Evolutionary conservation across 1,140 invertebrate species (phyloP), one percentile per base, ranked within the genome.

Genomic region (Trichomalopsis sarcophagae): DNA sequence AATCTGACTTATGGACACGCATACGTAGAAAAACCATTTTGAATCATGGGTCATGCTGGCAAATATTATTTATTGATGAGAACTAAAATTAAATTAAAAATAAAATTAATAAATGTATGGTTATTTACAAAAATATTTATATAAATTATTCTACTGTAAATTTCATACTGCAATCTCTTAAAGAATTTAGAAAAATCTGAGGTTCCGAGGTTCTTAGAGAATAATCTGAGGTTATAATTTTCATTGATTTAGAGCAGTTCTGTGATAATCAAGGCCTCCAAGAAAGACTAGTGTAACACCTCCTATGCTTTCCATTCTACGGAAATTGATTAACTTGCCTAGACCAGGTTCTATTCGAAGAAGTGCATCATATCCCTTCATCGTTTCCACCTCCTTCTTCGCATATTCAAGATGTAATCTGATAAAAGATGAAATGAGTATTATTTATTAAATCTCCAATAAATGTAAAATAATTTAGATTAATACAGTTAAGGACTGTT

Each of bases 201-300:
- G 27, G 1, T 27, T 27, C 27, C 1, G 27, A 27, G 27, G 27
- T 27, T 27, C 27, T 27, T 27, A 27, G 27, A 27, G 27, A 27
- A 27, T 27, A 27, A 27, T 27, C 27, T 27, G 27, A 27, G 27
- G 27, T 27, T 27, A 27, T 1, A 27, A 27, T 27, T 0, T 27
- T 27, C 27, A 27, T 27, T 27, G 27, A 27, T 27, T 27, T 27
- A 27, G 27, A 27, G 27, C 27, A 27, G 27, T 96, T 95, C 69
- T 96, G 93, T 88, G 96, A 97, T 69, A 97, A 95, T 96, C 97
- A 97, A n/a, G 96, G 95, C 89, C 96, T 94, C 93, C 96, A 97
- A 80, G 96, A 96, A 75, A 98, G 94, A 93, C 96, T 96, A 0
- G 96, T 97, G 97, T 94, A 82, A 95, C 94, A 81, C 95, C 95